Conservation (phyloP, 1,140 invertebrate species). For the Dendrolimus kikuchii region DNA sequence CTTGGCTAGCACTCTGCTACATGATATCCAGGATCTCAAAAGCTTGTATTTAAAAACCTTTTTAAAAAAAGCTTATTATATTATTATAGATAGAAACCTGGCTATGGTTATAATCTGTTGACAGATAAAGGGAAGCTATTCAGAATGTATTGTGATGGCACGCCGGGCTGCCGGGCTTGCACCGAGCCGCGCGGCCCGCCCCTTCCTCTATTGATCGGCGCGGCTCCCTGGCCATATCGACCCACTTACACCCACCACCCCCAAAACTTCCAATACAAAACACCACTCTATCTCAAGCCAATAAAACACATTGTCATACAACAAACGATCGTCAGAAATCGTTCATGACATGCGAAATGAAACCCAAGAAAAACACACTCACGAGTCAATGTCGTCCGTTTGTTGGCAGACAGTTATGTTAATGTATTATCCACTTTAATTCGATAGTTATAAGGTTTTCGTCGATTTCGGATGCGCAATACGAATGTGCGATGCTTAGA, state of each 20-base stretch:
- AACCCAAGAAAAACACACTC: slow-evolving; percentile 46
- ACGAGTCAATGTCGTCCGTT: slow-evolving; percentile 41
- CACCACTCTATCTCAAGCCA: slow-evolving; percentile 37
- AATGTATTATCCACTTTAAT: slow-evolving; percentile 61
- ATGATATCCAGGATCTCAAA: too few relatives aligned
- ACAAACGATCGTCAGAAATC: slow-evolving; percentile 14
- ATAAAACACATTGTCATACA: slow-evolving; percentile 16
- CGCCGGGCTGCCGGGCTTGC: slow-evolving; percentile 27
- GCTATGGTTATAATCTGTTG: slow-evolving; percentile 13
- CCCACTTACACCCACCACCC: slow-evolving; percentile 41
- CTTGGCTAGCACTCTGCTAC: too few relatives aligned
- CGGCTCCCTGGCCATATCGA: slow-evolving; percentile 54
- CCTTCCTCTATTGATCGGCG: slow-evolving; percentile 51
- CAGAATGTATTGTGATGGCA: slow-evolving; percentile 26
- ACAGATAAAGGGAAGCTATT: slow-evolving; percentile 19
- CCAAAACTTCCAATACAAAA: slow-evolving; percentile 24
- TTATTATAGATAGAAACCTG: background rate
- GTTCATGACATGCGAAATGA: slow-evolving; percentile 34
- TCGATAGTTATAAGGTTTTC: slow-evolving; percentile 48
- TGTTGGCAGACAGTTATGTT: slow-evolving; percentile 20
- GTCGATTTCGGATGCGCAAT: slow-evolving; percentile 30
- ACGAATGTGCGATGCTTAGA: slow-evolving; percentile 29
- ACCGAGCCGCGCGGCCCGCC: slow-evolving; percentile 33
- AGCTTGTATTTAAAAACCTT: too few relatives aligned
- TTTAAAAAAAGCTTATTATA: too few relatives aligned